Evolutionary conservation across 2,888 invertebrate genomes (phyloP).

Genomic region (Chesias legatella): DNA sequence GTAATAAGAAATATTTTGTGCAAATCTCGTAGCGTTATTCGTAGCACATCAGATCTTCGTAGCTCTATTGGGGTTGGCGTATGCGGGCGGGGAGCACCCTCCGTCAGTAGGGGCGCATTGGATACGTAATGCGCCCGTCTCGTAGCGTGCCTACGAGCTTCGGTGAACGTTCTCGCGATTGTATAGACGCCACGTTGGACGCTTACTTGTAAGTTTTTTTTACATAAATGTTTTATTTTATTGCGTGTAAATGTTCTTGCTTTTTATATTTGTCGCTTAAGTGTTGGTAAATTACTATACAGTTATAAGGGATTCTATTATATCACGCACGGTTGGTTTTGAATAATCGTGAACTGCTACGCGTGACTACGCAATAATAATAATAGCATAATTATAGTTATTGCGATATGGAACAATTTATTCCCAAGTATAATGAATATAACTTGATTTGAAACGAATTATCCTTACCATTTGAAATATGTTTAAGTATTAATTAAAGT

Average conservation of each 20-base stretch:
- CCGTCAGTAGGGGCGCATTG: slow-evolving; percentile 64
- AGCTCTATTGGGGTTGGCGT: slow-evolving; percentile 30
- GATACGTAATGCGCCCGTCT: slow-evolving; percentile 55
- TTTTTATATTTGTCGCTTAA: no score
- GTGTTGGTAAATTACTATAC: no score
- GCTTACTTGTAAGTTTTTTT: slow-evolving; percentile 23
- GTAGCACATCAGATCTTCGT: slow-evolving; percentile 20
- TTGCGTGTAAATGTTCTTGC: background rate
- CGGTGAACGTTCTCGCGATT: slow-evolving; percentile 36
- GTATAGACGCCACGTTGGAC: slow-evolving; percentile 4
- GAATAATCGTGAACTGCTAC: no score
- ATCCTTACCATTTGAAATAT: no score
- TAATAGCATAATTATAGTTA: no score
- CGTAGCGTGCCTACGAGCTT: slow-evolving; percentile 27
- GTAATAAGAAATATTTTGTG: no score
- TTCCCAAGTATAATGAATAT: no score
- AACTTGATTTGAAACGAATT: no score
- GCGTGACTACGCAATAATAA: no score
- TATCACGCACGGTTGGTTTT: no score
- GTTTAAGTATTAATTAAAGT: no score
- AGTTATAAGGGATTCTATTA: background rate
- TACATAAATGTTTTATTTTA: background rate
- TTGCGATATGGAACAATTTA: no score
- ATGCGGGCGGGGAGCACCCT: slow-evolving; percentile 33
- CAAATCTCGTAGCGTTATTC: slow-evolving; percentile 11